Evolutionary conservation across 2,888 invertebrate genomes (phyloP), one percentile per base, ranked within the genome.

Genomic region (Dolichopus griseipennis): DNA sequence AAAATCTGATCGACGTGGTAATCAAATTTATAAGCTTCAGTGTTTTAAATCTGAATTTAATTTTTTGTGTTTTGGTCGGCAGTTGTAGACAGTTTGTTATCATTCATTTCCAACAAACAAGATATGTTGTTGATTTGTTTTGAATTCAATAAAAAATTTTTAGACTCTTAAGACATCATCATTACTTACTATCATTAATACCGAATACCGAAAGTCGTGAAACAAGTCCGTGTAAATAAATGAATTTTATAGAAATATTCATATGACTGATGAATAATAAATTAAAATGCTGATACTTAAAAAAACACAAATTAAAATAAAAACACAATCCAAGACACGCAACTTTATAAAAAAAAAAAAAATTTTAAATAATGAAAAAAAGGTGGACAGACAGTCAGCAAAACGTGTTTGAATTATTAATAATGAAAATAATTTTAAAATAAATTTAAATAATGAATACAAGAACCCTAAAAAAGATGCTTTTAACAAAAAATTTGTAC

Each of bases 331-430:
- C 1, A 52, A 52, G 15, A 52, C 52, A 52, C 52, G 52, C 52
- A 52, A 52, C 15, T 52, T 52, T 41, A 41, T 52, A 52, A 52
- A 52, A 52, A 52, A 52, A 52, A 52, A 52, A 62, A 62, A 22
- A 12, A 10, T 12, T 22, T 8, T 10, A 27, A 27, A 27, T 3
- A 27, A 27, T 12, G 33, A 34, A 64, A 64, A 20, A 33, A 64
- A 34, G 64, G 64, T 34, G 64, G 64, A 64, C 64, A 64, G 64
- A 64, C 64, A 20, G 33, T 64, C 64, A 34, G 37, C 1, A 64
- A 34, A 64, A 64, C 64, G 64, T 64, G 64, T 52, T 52, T 52
- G 18, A 18, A n/a, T 52, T 52, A 52, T 52, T 52, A 52, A 52
- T 52, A 52, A 52, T n/a, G 18, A n/a, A 7, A 52, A 1, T 10